A percentile compares a stretch with the other conserved stretches of the same genome.
Conservation (phyloP, 1,140 invertebrate genomes). For the Drosophila pandora region DNA sequence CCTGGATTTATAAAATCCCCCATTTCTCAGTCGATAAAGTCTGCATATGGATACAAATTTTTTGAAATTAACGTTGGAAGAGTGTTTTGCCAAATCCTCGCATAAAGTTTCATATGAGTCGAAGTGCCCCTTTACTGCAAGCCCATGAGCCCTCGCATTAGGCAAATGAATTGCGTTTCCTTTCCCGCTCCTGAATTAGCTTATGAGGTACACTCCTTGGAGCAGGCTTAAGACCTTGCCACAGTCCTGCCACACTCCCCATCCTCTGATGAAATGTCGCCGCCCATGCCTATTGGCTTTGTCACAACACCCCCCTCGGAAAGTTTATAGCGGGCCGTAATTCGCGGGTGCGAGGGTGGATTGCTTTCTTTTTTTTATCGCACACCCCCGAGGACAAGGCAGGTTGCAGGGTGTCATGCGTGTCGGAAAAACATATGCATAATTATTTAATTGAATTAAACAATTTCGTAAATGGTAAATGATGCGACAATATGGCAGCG, state of each 20-base stretch:
- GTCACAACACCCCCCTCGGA: constrained; percentile 29
- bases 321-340: constrained; percentile 72
- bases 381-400: constrained; percentile 33
- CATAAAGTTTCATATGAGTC: constrained; percentile 67
- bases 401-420: constrained; percentile 65
- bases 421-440: constrained; percentile 58
- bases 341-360: constrained; percentile 35
- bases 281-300: constrained; percentile 8
- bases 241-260: constrained; percentile 1
- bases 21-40: neutral
- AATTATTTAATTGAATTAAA: constrained; percentile 79
- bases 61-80: constrained; percentile 53
- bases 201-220: constrained; percentile 59
- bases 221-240: constrained; percentile 59
- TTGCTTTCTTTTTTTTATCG: constrained; percentile 59
- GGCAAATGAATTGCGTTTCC: constrained; percentile 65
- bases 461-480: constrained; percentile 80
- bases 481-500: constrained; percentile 75
- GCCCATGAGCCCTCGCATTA: constrained; percentile 56
- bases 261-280: neutral
- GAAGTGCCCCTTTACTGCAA: neutral
- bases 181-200: constrained; percentile 59
- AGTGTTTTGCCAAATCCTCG: constrained; percentile 50
- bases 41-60: constrained; percentile 7
- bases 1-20: neutral